Evolutionary conservation across 2,888 invertebrate genomes (phyloP).

Genomic region (Nomada flava): DNA sequence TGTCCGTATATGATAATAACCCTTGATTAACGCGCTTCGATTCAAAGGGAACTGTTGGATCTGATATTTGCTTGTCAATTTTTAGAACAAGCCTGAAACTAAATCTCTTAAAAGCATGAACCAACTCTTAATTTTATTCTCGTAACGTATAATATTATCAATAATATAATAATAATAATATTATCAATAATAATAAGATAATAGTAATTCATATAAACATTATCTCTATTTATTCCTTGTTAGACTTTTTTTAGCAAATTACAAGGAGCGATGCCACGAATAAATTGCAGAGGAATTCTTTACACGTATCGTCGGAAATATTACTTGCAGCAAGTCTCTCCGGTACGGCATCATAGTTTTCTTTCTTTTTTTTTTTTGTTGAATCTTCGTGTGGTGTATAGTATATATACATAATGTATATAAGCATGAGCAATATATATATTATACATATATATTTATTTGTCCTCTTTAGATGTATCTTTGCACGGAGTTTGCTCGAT

Average conservation of each 20-base stretch:
- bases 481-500: constrained; percentile 40
- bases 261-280: constrained; percentile 66
- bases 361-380: constrained; percentile 29
- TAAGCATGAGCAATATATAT: constrained; percentile 76
- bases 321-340: constrained; percentile 51
- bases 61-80: constrained; percentile 69
- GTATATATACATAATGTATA: constrained; percentile 79
- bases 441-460: constrained; percentile 76
- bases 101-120: constrained; percentile 82
- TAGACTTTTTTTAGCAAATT: constrained; percentile 68
- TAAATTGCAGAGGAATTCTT: constrained; percentile 64
- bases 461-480: constrained; percentile 50
- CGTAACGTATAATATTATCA: constrained; percentile 77
- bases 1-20: not conserved
- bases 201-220: constrained; percentile 83
- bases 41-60: constrained; percentile 75
- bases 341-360: constrained; percentile 48
- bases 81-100: constrained; percentile 79
- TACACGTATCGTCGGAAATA: constrained; percentile 62
- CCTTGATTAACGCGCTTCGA: constrained; percentile 59
- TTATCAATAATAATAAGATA: constrained; percentile 71
- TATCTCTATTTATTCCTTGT: constrained; percentile 80
- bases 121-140: constrained; percentile 81
- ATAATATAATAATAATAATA: constrained; percentile 66
- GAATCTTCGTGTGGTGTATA: constrained; percentile 50